A percentile compares a stretch with the other conserved stretches of the same genome.
phyloP scores from a whole-genome alignment of 2,113 vertebrate species.

The Motacilla alba region DNA sequence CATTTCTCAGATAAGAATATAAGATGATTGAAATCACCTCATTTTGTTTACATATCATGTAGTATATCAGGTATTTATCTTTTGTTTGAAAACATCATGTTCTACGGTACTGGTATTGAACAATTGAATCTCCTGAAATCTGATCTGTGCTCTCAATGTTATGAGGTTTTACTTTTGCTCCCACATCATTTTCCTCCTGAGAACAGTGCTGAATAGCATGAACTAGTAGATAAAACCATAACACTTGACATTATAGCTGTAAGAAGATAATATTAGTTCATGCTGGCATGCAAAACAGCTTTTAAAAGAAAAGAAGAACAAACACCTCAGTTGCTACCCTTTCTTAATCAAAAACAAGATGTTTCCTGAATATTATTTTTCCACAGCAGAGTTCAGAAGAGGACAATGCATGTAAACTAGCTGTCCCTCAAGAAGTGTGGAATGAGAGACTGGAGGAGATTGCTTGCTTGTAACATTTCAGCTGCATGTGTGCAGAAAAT shows the following conservation, averaged over 20 bases:
- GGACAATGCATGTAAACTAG: not conserved
- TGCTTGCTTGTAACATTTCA: not conserved
- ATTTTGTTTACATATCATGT: not conserved
- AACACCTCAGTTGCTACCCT: not conserved
- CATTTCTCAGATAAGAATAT: not conserved
- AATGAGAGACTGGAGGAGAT: not conserved
- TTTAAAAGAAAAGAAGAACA: not conserved
- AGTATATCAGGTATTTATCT: not conserved
- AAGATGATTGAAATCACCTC: not conserved
- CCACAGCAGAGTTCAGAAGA: not conserved
- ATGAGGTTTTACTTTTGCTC: not conserved
- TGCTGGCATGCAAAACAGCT: not conserved
- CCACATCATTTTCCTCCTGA: not conserved
- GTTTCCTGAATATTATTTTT: not conserved
- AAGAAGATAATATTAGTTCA: not conserved
- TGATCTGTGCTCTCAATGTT: not conserved
- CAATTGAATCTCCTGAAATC: accelerated
- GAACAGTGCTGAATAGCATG: not conserved
- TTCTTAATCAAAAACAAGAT: not conserved
- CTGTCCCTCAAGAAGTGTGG: not conserved
- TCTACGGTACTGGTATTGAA: not conserved
- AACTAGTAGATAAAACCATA: not conserved
- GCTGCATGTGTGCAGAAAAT: not conserved
- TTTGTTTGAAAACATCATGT: not conserved
- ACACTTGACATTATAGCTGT: not conserved